phyloP scores from a whole-genome alignment of 2,113 vertebrate genomes.

The Neolamprologus fasciatus region DNA sequence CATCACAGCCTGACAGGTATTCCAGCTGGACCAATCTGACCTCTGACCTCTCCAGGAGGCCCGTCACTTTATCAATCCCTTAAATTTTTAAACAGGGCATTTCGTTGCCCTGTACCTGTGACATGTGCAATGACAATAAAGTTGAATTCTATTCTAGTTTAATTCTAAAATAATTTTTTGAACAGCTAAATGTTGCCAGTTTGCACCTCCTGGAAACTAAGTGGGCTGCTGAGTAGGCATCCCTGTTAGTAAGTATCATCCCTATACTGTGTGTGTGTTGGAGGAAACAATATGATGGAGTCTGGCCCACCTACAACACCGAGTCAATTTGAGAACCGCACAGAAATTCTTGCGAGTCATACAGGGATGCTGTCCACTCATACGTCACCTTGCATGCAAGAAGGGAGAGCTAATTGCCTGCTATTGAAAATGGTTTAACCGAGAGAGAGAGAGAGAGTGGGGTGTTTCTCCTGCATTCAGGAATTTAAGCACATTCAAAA shows the following conservation, averaged over 20 bases:
- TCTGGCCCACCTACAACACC: neutral
- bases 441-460: neutral
- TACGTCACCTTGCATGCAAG: constrained; percentile 41
- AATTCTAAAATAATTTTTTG: neutral
- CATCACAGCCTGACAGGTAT: constrained; percentile 16
- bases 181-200: neutral
- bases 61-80: neutral
- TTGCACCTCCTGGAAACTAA: neutral
- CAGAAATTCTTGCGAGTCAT: constrained; percentile 16
- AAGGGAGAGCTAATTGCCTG: neutral
- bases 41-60: neutral
- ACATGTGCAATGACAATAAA: too few species aligned
- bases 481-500: constrained; percentile 21
- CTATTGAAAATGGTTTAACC: constrained; percentile 13
- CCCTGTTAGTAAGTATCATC: constrained; percentile 20
- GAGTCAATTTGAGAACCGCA: constrained; percentile 2
- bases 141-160: too few species aligned
- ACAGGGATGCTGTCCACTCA: neutral
- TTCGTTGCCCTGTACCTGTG: too few species aligned
- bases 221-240: neutral
- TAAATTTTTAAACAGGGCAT: neutral
- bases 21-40: constrained; percentile 2
- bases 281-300: constrained; percentile 6
- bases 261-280: constrained; percentile 6
- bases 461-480: constrained; percentile 3